Base-by-base conservation (phyloP, 1,140 invertebrate genomes). In the Heliconius melpomene region DNA sequence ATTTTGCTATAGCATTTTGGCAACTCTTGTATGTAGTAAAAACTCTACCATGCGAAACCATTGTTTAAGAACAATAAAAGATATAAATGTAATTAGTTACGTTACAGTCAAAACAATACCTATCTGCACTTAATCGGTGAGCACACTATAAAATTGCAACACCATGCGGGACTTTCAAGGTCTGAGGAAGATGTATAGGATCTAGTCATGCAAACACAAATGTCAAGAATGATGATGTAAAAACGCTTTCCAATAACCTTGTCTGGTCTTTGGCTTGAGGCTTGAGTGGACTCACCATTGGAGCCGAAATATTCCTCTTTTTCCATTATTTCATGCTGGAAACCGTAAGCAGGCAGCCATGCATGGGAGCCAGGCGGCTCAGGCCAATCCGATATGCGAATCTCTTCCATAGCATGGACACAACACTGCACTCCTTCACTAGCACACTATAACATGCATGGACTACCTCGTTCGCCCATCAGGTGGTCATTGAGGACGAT, bases 301-400 rank as follows among this genome's bases (percentile, higher is more conserved):
- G 95, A 94, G 85, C 94, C 94, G 83, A 95, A 93, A 90, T 95
- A 96, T 86, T 96, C 95, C 73, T 96, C 95, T 90, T 95, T 95
- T 81, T 96, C 95, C 88, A 95, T 85, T 79, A 96, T 94, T 77
- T 95, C 94, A 92, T 94, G 92, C 92, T 96, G 96, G 92, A 95
- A 96, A 81, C 96, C 96, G 86, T 96, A 96, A 81, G 96, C 96
- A 75, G 96, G 96, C 87, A 96, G 93, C 96, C 96, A 96, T 86
- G 96, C 95, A 94, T 96, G 95, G 82, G 95, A 95, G 79, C 95
- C 95, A 78, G 95, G 95, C 82, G 95, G 95, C 87, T 96, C 95
- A 16, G 95, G 95, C 96, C 96, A 96, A 90, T 96, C 96, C 85
- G 95, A 95, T 89, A 96, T 96, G 77, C 95, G 95, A 84, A 96